These are phyloP conservation scores for Beaufortia kweichowensis DNA, from an alignment of 2,113 vertebrate species.

Conservation along the genomic window DNA sequence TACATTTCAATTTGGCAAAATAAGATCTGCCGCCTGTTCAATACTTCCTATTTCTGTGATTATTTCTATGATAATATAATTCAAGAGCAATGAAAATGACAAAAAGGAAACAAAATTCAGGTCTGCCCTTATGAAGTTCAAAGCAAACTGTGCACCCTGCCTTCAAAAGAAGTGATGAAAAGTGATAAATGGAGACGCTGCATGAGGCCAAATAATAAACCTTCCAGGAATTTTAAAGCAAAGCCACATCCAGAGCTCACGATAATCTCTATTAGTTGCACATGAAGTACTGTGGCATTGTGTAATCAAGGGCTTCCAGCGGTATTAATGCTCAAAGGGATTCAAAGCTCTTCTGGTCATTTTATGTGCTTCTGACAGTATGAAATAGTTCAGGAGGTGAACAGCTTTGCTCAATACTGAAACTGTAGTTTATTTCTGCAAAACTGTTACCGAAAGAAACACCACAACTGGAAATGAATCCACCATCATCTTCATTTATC, in stretches of 20 bases:
- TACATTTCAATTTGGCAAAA: no score
- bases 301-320: conserved; percentile 9
- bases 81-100: not conserved
- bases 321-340: conserved; percentile 3
- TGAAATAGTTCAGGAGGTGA: not conserved
- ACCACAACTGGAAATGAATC: no score
- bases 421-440: not conserved
- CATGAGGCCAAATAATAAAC: not conserved
- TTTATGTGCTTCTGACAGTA: not conserved
- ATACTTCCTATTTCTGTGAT: no score
- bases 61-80: no score
- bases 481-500: not conserved
- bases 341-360: not conserved
- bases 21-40: no score
- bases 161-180: not conserved
- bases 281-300: conserved; percentile 7
- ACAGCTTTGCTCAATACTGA: not conserved
- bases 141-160: not conserved
- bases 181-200: not conserved
- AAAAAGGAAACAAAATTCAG: conserved; percentile 4
- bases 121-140: not conserved
- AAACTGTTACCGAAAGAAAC: no score
- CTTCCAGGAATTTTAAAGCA: conserved; percentile 13
- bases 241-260: not conserved
- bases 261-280: conserved; percentile 9